Percentiles rank a stretch among this genome's conserved stretches.
These are phyloP conservation scores for Heliocidaris erythrogramma DNA, from an alignment of 35 echinoderm and acorn worm genomes.

Conservation along the genomic window DNA sequence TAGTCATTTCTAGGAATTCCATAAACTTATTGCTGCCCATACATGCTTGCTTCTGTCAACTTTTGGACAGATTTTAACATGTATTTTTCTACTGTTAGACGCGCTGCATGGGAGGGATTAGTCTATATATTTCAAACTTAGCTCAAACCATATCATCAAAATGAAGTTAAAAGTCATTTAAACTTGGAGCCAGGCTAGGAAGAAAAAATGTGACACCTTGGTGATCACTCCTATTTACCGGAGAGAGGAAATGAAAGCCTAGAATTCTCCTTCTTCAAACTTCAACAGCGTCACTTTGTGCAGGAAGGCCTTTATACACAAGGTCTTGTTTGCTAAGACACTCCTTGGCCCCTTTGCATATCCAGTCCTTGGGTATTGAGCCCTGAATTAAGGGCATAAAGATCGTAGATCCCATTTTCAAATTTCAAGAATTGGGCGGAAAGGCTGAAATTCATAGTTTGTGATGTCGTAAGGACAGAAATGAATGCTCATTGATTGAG, in stretches of 20 bases:
- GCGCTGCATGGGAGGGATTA: too few relatives aligned
- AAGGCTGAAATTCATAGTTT: too few relatives aligned
- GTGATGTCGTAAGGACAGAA: too few relatives aligned
- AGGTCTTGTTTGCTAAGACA: slow-evolving; percentile 18
- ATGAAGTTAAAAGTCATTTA: neutral
- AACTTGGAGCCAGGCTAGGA: neutral
- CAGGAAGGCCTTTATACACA: slow-evolving; percentile 43
- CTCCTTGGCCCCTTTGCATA: neutral
- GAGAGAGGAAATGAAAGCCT: slow-evolving; percentile 32
- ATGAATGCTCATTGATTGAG: too few relatives aligned
- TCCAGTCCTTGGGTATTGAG: slow-evolving; percentile 1
- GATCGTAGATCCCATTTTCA: neutral
- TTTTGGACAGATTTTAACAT: too few relatives aligned
- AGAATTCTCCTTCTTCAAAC: slow-evolving; percentile 17
- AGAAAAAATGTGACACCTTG: slow-evolving; percentile 25
- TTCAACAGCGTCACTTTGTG: neutral
- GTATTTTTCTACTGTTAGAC: too few relatives aligned
- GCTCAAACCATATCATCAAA: neutral
- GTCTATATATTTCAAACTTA: neutral
- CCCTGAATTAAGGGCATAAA: neutral
- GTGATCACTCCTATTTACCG: neutral
- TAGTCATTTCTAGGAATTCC: too few relatives aligned
- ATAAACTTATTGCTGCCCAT: too few relatives aligned
- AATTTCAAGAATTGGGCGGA: too few relatives aligned
- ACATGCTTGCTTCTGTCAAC: too few relatives aligned